Evolutionary conservation across 2,888 invertebrate species (phyloP).

Genomic region (Plutella xylostella): DNA sequence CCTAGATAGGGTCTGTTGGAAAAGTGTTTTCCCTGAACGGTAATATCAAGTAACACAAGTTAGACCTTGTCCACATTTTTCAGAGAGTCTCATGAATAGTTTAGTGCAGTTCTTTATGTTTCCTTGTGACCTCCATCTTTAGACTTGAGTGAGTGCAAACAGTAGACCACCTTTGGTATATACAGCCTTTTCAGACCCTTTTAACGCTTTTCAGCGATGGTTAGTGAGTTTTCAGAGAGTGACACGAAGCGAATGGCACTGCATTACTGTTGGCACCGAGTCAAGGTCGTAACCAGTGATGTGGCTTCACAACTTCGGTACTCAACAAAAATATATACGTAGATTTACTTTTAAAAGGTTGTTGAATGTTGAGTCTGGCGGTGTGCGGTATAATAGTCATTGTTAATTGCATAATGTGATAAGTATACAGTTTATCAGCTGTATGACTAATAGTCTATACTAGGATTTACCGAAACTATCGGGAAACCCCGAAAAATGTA

Average conservation of each 20-base stretch:
- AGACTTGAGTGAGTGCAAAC: not conserved
- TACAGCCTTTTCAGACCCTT: not conserved
- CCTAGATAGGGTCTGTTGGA: no score
- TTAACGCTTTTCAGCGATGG: not conserved
- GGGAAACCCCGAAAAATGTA: no score
- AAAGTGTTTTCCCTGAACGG: not conserved
- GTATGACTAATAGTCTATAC: no score
- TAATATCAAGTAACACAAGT: not conserved
- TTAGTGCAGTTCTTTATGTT: not conserved
- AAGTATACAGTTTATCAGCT: no score
- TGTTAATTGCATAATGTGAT: no score
- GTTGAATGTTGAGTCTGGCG: no score
- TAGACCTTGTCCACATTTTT: not conserved
- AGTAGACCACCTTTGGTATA: not conserved
- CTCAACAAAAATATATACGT: not conserved
- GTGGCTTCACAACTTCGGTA: not conserved
- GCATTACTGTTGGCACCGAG: not conserved
- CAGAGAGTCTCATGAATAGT: not conserved
- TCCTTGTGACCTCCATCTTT: not conserved
- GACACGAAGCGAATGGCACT: not conserved
- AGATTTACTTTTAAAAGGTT: no score
- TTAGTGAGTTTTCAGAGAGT: not conserved
- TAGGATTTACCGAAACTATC: no score
- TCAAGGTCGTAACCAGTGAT: conserved; percentile 12
- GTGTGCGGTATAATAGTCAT: no score